Evolutionary conservation across 2,113 vertebrate species (phyloP).

Genomic region (Heterochromis multidens): DNA sequence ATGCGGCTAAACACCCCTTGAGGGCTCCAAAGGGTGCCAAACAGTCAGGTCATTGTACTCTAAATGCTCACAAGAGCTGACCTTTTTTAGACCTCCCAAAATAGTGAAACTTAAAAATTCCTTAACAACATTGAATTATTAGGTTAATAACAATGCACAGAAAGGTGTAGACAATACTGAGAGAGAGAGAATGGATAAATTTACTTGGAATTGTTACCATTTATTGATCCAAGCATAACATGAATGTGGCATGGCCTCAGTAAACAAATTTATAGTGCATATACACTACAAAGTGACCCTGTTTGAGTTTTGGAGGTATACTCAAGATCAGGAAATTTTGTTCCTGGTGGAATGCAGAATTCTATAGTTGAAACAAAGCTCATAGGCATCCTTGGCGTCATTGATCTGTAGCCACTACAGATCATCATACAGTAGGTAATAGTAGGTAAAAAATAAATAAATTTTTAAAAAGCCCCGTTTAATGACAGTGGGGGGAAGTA

Average conservation of each 20-base stretch:
- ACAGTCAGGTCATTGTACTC: background rate
- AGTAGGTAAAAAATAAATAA: too few relatives aligned
- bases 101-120: background rate
- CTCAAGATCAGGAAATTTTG: background rate
- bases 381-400: too few relatives aligned
- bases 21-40: background rate
- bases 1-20: background rate
- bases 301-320: background rate
- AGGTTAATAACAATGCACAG: background rate
- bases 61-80: background rate
- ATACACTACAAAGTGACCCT: background rate
- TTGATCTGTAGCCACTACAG: background rate
- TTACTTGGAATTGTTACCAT: background rate
- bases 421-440: background rate
- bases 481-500: background rate
- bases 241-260: background rate
- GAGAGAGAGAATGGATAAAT: background rate
- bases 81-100: background rate
- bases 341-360: background rate
- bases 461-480: background rate
- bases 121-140: background rate
- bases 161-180: background rate
- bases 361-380: background rate
- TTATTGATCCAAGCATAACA: conserved; percentile 5
- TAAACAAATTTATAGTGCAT: background rate